Base-by-base conservation (phyloP, 2,888 invertebrate species). In the Orthosia gothica region DNA sequence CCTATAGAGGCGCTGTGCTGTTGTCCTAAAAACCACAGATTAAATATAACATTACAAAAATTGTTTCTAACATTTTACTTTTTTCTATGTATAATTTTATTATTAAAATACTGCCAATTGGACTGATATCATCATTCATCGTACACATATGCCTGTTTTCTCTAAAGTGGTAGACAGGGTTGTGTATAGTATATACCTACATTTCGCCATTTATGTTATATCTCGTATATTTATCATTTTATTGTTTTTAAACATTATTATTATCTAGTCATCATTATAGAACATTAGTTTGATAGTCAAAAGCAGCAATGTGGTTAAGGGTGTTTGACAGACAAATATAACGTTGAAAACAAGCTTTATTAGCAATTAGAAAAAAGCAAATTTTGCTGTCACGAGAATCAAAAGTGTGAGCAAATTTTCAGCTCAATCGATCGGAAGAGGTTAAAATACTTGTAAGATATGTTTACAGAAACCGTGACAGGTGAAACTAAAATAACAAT, bases 81-180 rank as follows among this genome's bases (percentile, higher is more conserved):
- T n/a, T 55, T 40, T 57, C 7, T 62, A 54, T 73, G 47, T 78
- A 62, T 76, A 73, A 78, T 71, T 72, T 72, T 80, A 77, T 79
- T 79, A 77, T 64, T 64, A 2, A 74, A 79, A 81, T 83, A 89
- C 88, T 89, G 90, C 89, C 89, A 62, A 85, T 89, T 86, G 89
- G 88, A 90, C 89, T 83, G 82, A 88, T 23, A 59, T 70, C 67
- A 79, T 63, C 13, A 13, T 62, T 63, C 13, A 18, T 62, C 45
- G 50, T 67, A 5, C 1, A 61, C 40, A 62, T 40, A 49, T 57
- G n/a, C 16, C 20, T 23, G 4, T 0, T 40, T 9, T 40, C 40
- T 9, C 1, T 40, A 40, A 49, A 7, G 12, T 4, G 12, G 16
- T 7, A 26, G 0, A 3, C 40, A 75, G 65, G 50, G 1, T 3